phyloP scores from a whole-genome alignment of 2,888 invertebrate species.

The Halictus ligatus region DNA sequence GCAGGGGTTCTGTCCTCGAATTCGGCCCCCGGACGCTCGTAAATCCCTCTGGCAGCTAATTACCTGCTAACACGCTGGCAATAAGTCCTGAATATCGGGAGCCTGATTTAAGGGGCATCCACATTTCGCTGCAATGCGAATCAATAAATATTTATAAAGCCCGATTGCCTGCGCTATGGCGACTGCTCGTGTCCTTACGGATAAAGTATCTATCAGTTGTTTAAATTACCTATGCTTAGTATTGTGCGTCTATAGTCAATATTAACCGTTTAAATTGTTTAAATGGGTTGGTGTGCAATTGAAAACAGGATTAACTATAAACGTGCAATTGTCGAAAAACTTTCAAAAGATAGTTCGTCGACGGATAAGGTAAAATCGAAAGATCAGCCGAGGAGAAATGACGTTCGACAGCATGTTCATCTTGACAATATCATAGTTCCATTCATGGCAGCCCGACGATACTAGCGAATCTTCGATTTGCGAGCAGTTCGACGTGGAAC shows the following conservation, averaged over 20 bases:
- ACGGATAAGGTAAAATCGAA: neutral
- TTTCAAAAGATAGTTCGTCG: neutral
- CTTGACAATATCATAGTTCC: neutral
- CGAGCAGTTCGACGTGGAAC: conserved; percentile 38
- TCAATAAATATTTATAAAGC: neutral
- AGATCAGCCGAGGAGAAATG: neutral
- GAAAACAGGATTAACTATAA: too few species aligned
- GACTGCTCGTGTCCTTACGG: neutral
- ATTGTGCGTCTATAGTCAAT: neutral
- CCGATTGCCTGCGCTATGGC: neutral
- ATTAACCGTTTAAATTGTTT: too few species aligned
- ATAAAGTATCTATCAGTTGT: neutral
- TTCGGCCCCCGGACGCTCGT: neutral
- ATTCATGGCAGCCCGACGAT: neutral
- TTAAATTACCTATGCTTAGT: neutral
- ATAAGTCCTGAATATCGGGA: conserved; percentile 4
- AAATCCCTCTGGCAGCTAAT: conserved; percentile 15
- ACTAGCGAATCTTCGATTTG: conserved; percentile 11
- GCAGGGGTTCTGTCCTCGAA: neutral
- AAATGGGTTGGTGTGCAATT: too few species aligned
- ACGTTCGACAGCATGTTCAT: neutral
- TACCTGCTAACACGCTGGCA: neutral
- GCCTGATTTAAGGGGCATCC: neutral
- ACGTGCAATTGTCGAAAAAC: neutral
- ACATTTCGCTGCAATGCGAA: neutral